These are phyloP conservation scores for Formica selysi DNA, from an alignment of 1,140 invertebrate species.

Conservation along the genomic window DNA sequence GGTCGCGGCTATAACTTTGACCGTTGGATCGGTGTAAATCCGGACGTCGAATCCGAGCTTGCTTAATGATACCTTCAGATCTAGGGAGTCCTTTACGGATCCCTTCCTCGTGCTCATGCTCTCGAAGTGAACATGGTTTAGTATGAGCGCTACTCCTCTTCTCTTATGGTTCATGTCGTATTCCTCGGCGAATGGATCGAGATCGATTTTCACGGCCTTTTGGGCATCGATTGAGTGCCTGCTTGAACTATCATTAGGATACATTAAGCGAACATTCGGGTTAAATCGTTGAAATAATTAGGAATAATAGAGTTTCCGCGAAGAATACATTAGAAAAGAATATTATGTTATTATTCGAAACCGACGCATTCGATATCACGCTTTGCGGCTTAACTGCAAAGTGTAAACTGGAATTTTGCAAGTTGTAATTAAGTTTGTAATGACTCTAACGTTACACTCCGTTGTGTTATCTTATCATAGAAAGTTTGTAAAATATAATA, in stretches of 20 bases:
- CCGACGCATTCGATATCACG: not conserved
- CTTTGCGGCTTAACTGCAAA: not conserved
- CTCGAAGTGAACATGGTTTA: slow-evolving; percentile 89
- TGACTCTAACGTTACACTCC: not conserved
- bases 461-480: slow-evolving; percentile 5
- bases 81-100: slow-evolving; percentile 84
- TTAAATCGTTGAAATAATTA: not conserved
- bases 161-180: slow-evolving; percentile 89
- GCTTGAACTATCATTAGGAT: not conserved
- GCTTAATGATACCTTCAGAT: slow-evolving; percentile 78
- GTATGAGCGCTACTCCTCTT: slow-evolving; percentile 90
- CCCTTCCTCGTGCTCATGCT: slow-evolving; percentile 81
- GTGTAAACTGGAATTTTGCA: not conserved
- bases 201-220: not conserved
- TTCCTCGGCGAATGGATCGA: slow-evolving; percentile 76
- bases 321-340: not conserved
- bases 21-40: slow-evolving; percentile 87
- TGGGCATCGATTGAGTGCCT: not conserved
- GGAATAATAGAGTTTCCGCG: not conserved
- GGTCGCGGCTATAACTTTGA: slow-evolving; percentile 84
- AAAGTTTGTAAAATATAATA: slow-evolving; percentile 43
- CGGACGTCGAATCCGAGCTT: slow-evolving; percentile 88
- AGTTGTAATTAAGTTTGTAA: slow-evolving; percentile 26
- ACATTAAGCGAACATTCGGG: not conserved
- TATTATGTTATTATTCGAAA: not conserved